phyloP scores from a whole-genome alignment of 2,113 vertebrate species.

The Aix galericulata region DNA sequence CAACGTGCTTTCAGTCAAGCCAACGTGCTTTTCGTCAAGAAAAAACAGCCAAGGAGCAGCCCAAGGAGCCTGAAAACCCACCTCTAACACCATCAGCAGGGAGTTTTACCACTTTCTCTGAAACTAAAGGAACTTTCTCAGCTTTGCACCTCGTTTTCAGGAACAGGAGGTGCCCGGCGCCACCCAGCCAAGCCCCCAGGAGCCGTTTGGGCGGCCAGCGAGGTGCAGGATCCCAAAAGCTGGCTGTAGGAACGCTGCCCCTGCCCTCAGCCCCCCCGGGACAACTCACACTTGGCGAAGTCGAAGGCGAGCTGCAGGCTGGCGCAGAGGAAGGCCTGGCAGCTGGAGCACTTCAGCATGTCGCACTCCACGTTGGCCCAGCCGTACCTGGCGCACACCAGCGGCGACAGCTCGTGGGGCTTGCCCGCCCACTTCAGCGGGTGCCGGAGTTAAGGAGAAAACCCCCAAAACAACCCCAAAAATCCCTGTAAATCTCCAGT shows the following conservation, averaged over 20 bases:
- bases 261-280: rapidly evolving
- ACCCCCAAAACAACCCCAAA: not conserved
- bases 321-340: conserved; percentile 89
- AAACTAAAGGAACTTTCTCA: not conserved
- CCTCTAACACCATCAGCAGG: not conserved
- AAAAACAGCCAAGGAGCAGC: not conserved
- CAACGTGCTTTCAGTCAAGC: too few relatives aligned
- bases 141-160: not conserved
- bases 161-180: not conserved
- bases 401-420: conserved; percentile 84
- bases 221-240: not conserved
- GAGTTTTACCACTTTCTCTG: not conserved
- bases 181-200: rapidly evolving
- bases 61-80: not conserved
- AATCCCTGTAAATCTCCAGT: not conserved
- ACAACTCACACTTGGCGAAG: conserved; percentile 85
- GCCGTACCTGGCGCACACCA: conserved; percentile 89
- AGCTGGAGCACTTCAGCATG: conserved; percentile 92
- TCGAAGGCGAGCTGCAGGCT: conserved; percentile 85
- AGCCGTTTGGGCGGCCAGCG: rapidly evolving
- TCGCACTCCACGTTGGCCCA: conserved; percentile 90
- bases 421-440: conserved; percentile 93
- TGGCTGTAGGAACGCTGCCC: rapidly evolving
- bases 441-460: conserved; percentile 81
- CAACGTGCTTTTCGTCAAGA: not conserved